A percentile compares a stretch with the other conserved stretches of the same genome.
phyloP scores from a whole-genome alignment of 2,113 vertebrate species.

The Mesoclemmys tuberculata region DNA sequence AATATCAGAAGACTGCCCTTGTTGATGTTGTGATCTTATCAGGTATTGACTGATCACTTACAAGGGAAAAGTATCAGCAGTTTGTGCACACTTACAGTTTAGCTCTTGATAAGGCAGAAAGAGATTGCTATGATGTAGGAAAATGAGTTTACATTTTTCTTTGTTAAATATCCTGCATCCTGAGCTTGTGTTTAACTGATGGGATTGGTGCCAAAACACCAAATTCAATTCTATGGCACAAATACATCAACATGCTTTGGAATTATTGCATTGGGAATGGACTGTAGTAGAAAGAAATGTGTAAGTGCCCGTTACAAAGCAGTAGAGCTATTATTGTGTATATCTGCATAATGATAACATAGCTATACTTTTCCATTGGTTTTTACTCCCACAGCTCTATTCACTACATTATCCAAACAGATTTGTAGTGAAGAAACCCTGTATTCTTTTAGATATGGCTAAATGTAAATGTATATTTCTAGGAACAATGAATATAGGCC shows the following conservation, averaged over 20 bases:
- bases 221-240: constrained; percentile 31
- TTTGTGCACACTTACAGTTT: background rate
- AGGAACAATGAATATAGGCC: background rate
- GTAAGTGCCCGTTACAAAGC: constrained; percentile 48
- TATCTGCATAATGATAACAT: constrained; percentile 32
- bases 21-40: constrained; percentile 73
- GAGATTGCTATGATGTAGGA: background rate
- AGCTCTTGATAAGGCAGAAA: background rate
- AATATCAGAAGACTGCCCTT: constrained; percentile 48
- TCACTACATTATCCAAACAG: constrained; percentile 10
- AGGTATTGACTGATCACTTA: constrained; percentile 66
- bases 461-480: background rate
- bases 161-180: constrained; percentile 21
- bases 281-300: constrained; percentile 48
- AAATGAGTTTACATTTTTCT: constrained; percentile 11
- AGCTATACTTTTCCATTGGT: constrained; percentile 26
- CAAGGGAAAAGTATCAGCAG: constrained; percentile 33
- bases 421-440: background rate
- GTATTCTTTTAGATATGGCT: background rate
- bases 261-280: constrained; percentile 60
- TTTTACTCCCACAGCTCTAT: constrained; percentile 26
- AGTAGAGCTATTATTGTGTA: constrained; percentile 36
- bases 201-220: constrained; percentile 5
- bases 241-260: constrained; percentile 14
- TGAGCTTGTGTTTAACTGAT: constrained; percentile 35